phyloP scores from a whole-genome alignment of 92 coral and sea anemone genomes.

The Micromussa lordhowensis region DNA sequence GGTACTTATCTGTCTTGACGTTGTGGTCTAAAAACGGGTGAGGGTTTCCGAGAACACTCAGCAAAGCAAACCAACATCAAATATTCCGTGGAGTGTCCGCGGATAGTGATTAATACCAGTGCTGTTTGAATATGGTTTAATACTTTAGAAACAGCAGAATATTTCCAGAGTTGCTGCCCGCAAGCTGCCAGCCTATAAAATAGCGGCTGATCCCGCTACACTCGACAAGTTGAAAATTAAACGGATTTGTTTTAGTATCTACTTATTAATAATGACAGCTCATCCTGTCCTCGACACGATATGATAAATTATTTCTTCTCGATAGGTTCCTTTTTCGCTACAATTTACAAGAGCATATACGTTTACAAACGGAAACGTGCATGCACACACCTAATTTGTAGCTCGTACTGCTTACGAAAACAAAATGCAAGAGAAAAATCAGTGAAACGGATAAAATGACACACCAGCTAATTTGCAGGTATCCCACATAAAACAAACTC shows the following conservation, averaged over 20 bases:
- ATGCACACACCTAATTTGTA: neutral
- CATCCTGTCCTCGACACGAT: neutral
- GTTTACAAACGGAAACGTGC: neutral
- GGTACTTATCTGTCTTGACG: neutral
- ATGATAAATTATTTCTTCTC: constrained; percentile 5
- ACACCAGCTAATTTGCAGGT: too few relatives aligned
- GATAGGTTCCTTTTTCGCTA: neutral
- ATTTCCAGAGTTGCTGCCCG: too few relatives aligned
- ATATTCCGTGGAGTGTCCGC: neutral
- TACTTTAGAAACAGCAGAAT: neutral
- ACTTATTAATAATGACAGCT: neutral
- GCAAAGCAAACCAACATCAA: neutral
- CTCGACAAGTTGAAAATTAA: neutral
- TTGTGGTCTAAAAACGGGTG: neutral
- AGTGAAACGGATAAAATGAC: too few relatives aligned
- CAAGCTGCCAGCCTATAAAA: neutral
- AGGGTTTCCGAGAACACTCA: neutral
- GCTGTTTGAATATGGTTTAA: neutral
- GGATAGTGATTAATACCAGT: neutral
- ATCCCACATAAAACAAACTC: too few relatives aligned
- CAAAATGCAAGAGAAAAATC: neutral
- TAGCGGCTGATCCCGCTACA: neutral
- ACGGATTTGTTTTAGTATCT: neutral
- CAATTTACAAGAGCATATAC: neutral
- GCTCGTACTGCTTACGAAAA: neutral